Base-by-base conservation (phyloP, 2,888 invertebrate species). In the Zonitis immaculata region DNA sequence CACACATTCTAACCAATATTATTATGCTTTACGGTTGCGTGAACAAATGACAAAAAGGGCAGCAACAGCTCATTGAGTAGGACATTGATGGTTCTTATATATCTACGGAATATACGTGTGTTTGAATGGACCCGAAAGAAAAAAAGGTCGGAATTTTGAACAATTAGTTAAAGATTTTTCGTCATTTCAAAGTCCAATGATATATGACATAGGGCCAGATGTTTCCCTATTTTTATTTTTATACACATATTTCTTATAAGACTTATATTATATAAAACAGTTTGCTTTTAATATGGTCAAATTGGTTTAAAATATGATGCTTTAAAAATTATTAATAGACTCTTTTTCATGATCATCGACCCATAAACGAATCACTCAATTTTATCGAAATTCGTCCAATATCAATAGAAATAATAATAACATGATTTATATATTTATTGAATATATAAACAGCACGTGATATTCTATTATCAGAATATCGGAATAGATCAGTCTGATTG, bases 201-300 rank as follows among this genome's bases (percentile, higher is more conserved):
- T 73, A 72, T 67, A 73, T 69, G 69, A 65, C 66, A 56, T 63
- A 18, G 59, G 53, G n/a, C 66, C 72, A 70, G 72, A 67, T 72
- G 72, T 68, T 69, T 60, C 39, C 50, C 48, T 46, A 49, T 9
- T 35, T 16, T 35, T 35, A 14, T 27, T 42, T 47, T 57, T 59
- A 62, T 61, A 60, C 44, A 62, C 58, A 2, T 27, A 27, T 9
- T 8, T n/a, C n/a, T 1, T n/a, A n/a, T 14, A 14, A n/a, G n/a
- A n/a, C n/a, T n/a, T n/a, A n/a, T n/a, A n/a, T n/a, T n/a, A n/a
- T 14, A n/a, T 59, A 63, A 64, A 52, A 66, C 71, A 69, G 70
- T 72, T 69, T n/a, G 67, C 68, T 62, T 73, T 71, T 73, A 73
- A 74, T 73, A 71, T 71, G 72, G 73, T 73, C 73, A 74, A 74